These are phyloP conservation scores for Rhynchophorus ferrugineus DNA, from an alignment of 1,140 invertebrate genomes.

Conservation along the genomic window DNA sequence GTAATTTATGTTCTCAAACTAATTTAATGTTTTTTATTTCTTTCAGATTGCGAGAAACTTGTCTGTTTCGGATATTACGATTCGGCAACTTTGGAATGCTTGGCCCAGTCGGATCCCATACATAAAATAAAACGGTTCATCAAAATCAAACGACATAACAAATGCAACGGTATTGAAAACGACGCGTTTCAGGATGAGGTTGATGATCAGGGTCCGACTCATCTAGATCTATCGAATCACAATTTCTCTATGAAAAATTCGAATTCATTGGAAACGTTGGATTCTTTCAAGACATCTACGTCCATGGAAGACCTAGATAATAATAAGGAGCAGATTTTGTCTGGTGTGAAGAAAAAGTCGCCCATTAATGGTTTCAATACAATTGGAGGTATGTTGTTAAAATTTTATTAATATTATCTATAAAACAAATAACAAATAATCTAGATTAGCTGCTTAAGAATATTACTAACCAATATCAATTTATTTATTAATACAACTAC, in stretches of 20 bases:
- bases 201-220: constrained; percentile 10
- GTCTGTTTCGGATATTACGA: constrained; percentile 48
- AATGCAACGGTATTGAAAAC: constrained; percentile 37
- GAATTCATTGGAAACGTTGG: constrained; percentile 34
- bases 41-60: constrained; percentile 41
- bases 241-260: constrained; percentile 28
- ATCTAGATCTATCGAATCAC: constrained; percentile 4
- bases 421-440: too few relatives aligned
- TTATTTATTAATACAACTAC: too few relatives aligned
- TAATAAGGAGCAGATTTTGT: constrained; percentile 23
- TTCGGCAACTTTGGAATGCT: constrained; percentile 41
- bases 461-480: too few relatives aligned
- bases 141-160: constrained; percentile 31
- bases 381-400: constrained; percentile 6
- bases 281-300: constrained; percentile 31
- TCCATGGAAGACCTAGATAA: constrained; percentile 34
- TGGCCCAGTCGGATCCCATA: constrained; percentile 44
- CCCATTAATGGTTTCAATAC: constrained; percentile 18
- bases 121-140: constrained; percentile 35
- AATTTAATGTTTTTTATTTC: too few relatives aligned
- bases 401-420: too few relatives aligned
- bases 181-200: constrained; percentile 35
- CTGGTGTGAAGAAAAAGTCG: constrained; percentile 36
- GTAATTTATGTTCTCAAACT: too few relatives aligned
- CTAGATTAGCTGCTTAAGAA: too few relatives aligned